phyloP scores from a whole-genome alignment of 1,140 invertebrate species.

The Nixonia krombeini region DNA sequence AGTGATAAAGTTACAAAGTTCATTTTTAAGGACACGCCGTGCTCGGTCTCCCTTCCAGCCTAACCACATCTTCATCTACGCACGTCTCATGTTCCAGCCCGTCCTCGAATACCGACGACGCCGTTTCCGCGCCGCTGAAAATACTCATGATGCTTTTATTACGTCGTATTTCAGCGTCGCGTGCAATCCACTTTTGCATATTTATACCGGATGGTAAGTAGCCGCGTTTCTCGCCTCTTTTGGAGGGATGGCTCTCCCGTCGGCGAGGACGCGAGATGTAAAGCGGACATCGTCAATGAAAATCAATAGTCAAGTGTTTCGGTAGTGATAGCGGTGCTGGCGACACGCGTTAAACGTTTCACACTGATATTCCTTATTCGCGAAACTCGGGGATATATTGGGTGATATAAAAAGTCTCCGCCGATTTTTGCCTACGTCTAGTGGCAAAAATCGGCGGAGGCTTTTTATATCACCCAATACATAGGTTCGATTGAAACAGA shows the following conservation, averaged over 20 bases:
- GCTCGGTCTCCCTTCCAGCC: slow-evolving; percentile 9
- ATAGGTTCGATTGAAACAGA: too few species aligned
- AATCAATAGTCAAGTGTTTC: not conserved
- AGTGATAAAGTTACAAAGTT: slow-evolving; percentile 68
- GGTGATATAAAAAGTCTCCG: too few species aligned
- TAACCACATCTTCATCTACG: too few species aligned
- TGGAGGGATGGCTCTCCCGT: slow-evolving; percentile 2
- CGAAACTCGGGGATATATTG: too few species aligned
- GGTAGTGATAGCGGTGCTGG: too few species aligned
- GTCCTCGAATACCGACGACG: slow-evolving; percentile 51
- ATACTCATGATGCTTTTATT: slow-evolving; percentile 69
- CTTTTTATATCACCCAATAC: too few species aligned
- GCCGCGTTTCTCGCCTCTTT: slow-evolving; percentile 46
- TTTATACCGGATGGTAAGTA: slow-evolving; percentile 66
- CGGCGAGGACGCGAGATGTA: not conserved
- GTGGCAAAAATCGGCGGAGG: too few species aligned
- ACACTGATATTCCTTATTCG: too few species aligned
- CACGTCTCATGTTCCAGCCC: slow-evolving; percentile 42
- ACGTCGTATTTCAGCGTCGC: slow-evolving; percentile 64
- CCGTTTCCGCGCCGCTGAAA: slow-evolving; percentile 54
- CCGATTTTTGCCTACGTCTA: too few species aligned
- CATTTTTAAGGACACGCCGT: slow-evolving; percentile 61
- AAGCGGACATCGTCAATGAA: not conserved
- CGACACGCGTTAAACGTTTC: too few species aligned
- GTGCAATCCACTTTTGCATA: slow-evolving; percentile 63